Base-by-base conservation (phyloP, 2,888 invertebrate genomes). In the Euplagia quadripunctaria region DNA sequence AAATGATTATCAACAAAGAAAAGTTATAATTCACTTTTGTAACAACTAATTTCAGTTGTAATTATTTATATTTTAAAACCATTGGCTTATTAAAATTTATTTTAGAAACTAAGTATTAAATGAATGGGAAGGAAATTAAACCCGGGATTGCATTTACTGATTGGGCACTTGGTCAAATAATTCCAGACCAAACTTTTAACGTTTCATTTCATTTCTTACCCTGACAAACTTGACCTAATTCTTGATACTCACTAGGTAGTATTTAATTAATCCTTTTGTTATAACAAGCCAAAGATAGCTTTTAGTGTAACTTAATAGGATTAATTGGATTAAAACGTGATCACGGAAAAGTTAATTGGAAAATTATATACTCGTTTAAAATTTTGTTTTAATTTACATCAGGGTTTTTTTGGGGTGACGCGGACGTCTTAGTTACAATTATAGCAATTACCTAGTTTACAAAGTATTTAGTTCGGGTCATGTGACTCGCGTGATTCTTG, bases 401-500 rank as follows among this genome's bases (percentile, higher is more conserved):
- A 8, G 20, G 3, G 11, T 4, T 66, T 16, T 9, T 49, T 63
- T 63, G 16, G 12, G 14, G 11, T 49, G n/a, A 31, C 16, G 11
- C n/a, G 12, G n/a, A 31, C 16, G 11, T 20, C 11, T 68, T 43
- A 17, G 46, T n/a, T 42, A 49, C 51, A 65, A 52, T 67, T 65
- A 14, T 11, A 64, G 17, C 73, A 65, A 69, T 69, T 61, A 55
- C 68, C 58, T 51, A 58, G 42, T 72, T 68, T 31, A 72, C n/a
- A 14, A 7, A 61, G 58, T 52, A 55, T 20, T 63, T 63, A 61
- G 61, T 64, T 49, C 31, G 43, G 31, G 31, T 31, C 31, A 31
- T 31, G 31, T 31, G 31, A 31, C 31, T 31, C 31, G 31, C 31
- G n/a, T n/a, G n/a, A n/a, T n/a, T n/a, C n/a, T 31, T 31, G 31